phyloP scores from a whole-genome alignment of 2,797 vertebrate species.

The Gastrophryne carolinensis region DNA sequence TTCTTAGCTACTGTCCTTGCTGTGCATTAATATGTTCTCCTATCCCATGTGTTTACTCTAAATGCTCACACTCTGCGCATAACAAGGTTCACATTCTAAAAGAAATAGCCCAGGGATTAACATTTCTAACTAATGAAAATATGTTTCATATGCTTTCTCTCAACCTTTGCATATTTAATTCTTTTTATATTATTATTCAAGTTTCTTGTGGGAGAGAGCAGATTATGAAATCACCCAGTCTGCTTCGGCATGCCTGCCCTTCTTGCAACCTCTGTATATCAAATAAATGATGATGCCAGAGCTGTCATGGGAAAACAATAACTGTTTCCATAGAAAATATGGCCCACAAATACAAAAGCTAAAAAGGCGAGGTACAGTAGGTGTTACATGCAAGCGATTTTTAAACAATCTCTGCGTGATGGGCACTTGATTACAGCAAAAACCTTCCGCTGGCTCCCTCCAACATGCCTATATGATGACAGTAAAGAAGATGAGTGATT shows the following conservation, averaged over 20 bases:
- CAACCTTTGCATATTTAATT: slow-evolving; percentile 53
- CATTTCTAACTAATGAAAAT: slow-evolving; percentile 64
- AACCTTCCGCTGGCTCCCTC: not conserved
- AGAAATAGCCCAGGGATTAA: slow-evolving; percentile 65
- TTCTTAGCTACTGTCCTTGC: slow-evolving; percentile 62
- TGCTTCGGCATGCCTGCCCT: slow-evolving; percentile 39
- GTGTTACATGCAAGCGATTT: slow-evolving; percentile 21
- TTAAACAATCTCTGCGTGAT: slow-evolving; percentile 25
- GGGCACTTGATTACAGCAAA: slow-evolving; percentile 19
- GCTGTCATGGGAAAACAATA: slow-evolving; percentile 25
- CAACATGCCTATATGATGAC: slow-evolving; percentile 8
- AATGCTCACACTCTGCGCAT: slow-evolving; percentile 68
- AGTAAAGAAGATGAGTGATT: slow-evolving; percentile 19
- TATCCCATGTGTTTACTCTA: slow-evolving; percentile 63
- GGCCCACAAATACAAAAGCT: not conserved
- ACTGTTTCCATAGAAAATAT: slow-evolving; percentile 13
- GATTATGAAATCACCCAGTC: slow-evolving; percentile 47
- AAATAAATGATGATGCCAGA: slow-evolving; percentile 40
- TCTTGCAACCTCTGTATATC: slow-evolving; percentile 16
- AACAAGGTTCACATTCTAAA: slow-evolving; percentile 64
- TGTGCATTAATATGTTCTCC: slow-evolving; percentile 56
- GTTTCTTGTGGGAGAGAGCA: slow-evolving; percentile 33
- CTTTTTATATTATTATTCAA: slow-evolving; percentile 49
- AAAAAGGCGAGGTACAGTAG: slow-evolving; percentile 17
- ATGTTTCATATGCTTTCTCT: slow-evolving; percentile 63